Evolutionary conservation across 2,888 invertebrate genomes (phyloP).

Genomic region (Hedya salicella): DNA sequence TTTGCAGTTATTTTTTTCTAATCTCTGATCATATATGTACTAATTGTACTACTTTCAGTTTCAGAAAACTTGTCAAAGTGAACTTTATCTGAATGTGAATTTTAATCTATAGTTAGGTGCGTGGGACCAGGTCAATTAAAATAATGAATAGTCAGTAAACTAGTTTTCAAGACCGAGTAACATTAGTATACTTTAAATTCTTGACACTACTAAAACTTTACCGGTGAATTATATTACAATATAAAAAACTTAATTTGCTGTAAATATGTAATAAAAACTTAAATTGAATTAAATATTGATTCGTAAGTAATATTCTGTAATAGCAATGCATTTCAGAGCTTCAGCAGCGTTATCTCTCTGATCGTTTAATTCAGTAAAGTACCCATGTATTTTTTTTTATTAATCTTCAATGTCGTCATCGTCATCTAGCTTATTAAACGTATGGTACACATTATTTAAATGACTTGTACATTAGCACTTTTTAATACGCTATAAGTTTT

Average conservation of each 20-base stretch:
- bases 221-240: neutral
- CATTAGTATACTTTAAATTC: constrained; percentile 1
- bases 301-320: no score
- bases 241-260: neutral
- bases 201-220: neutral
- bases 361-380: no score
- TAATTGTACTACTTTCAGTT: no score
- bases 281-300: no score
- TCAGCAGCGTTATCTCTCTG: no score
- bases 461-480: neutral
- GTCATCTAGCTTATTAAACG: neutral
- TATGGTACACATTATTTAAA: neutral
- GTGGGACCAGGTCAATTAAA: neutral
- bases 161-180: constrained; percentile 3
- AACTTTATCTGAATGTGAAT: no score
- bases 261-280: no score
- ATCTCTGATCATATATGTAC: no score
- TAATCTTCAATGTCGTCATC: neutral
- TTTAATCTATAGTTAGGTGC: neutral
- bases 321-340: no score
- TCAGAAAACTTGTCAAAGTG: neutral
- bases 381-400: no score
- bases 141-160: neutral
- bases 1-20: no score
- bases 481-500: neutral